A percentile compares a stretch with the other conserved stretches of the same genome.
phyloP scores from a whole-genome alignment of 1,140 invertebrate species.

The Plodia interpunctella region DNA sequence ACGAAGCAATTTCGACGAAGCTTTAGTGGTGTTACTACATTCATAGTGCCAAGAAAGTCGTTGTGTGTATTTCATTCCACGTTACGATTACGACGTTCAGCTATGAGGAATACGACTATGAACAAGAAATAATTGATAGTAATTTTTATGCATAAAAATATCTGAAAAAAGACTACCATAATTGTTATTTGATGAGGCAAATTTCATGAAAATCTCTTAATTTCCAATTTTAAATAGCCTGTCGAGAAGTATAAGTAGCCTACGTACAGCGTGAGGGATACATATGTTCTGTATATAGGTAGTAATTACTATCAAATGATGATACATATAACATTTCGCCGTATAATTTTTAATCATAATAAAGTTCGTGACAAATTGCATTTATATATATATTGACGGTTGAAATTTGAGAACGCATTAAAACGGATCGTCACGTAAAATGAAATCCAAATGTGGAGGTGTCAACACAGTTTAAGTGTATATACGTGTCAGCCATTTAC shows the following conservation, averaged over 20 bases:
- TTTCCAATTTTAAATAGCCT: slow-evolving; percentile 3
- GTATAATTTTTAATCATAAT: slow-evolving; percentile 14
- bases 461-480: slow-evolving; percentile 33
- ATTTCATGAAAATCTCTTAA: neutral
- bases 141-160: neutral
- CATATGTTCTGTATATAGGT: neutral
- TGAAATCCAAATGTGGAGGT: slow-evolving; percentile 28
- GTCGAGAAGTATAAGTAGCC: too few relatives aligned
- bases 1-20: too few relatives aligned
- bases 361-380: slow-evolving; percentile 13
- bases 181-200: neutral
- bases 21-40: too few relatives aligned
- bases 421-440: slow-evolving; percentile 25
- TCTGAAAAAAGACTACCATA: neutral
- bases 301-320: slow-evolving; percentile 1
- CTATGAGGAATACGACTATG: too few relatives aligned
- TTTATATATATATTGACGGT: slow-evolving; percentile 13
- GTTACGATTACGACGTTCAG: too few relatives aligned
- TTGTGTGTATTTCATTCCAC: too few relatives aligned
- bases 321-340: slow-evolving; percentile 3
- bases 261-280: neutral
- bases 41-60: too few relatives aligned
- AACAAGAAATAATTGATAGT: too few relatives aligned
- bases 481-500: slow-evolving; percentile 34
- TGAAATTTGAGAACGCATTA: slow-evolving; percentile 27